phyloP scores from a whole-genome alignment of 2,888 invertebrate species.

The Cataglyphis altisquamis region DNA sequence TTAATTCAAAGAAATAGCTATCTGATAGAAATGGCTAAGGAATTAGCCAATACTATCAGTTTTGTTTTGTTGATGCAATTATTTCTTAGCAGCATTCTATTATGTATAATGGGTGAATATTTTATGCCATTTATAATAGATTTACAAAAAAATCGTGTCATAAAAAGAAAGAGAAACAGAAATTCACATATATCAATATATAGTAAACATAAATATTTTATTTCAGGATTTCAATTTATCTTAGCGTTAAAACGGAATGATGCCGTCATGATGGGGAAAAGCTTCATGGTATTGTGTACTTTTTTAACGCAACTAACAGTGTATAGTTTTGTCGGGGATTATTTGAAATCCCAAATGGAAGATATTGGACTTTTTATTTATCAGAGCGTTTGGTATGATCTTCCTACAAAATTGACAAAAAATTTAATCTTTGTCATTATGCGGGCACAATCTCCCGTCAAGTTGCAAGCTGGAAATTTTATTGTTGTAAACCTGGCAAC shows the following conservation, averaged over 20 bases:
- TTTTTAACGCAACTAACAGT: constrained; percentile 67
- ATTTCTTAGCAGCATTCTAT: constrained; percentile 34
- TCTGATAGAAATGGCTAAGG: constrained; percentile 17
- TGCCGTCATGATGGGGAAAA: constrained; percentile 61
- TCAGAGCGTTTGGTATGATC: constrained; percentile 69
- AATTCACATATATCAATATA: too few relatives aligned
- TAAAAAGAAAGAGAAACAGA: background rate
- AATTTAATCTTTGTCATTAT: constrained; percentile 71
- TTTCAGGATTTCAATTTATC: constrained; percentile 69
- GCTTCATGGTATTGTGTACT: constrained; percentile 61
- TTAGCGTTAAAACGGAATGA: constrained; percentile 65
- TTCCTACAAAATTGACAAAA: constrained; percentile 63
- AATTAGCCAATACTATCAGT: constrained; percentile 19
- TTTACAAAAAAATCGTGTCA: background rate
- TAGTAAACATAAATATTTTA: constrained; percentile 12
- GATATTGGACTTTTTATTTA: constrained; percentile 67
- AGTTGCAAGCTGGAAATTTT: constrained; percentile 70
- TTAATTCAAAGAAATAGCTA: constrained; percentile 9
- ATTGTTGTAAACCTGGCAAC: constrained; percentile 70
- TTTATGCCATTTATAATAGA: background rate
- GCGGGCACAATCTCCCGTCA: constrained; percentile 67
- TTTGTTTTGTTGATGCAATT: constrained; percentile 23
- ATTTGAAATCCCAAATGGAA: constrained; percentile 69
- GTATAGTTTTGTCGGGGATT: constrained; percentile 71
- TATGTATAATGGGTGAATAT: constrained; percentile 46